Percentiles rank a stretch among this genome's conserved stretches.
Evolutionary conservation across 2,888 invertebrate species (phyloP).

Genomic region (Tetragonula carbonaria): DNA sequence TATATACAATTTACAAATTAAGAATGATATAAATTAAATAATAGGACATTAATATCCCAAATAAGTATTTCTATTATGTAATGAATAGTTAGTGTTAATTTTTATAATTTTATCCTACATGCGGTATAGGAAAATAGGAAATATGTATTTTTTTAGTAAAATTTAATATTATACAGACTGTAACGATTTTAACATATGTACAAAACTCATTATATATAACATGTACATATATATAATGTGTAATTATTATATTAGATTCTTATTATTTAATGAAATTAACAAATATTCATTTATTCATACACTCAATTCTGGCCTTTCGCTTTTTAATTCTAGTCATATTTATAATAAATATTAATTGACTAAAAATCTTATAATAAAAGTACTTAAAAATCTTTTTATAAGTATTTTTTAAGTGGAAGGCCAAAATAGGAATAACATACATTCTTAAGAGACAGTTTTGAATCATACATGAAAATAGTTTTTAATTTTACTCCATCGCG

Average conservation of each 20-base stretch:
- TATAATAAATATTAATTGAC: conserved; percentile 71
- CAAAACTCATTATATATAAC: conserved; percentile 80
- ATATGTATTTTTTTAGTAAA: conserved; percentile 64
- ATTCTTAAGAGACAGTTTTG: conserved; percentile 65
- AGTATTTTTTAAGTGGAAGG: conserved; percentile 68
- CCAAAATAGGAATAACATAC: conserved; percentile 68
- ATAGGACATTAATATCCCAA: conserved; percentile 29
- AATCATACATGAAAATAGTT: conserved; percentile 76
- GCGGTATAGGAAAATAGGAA: conserved; percentile 48
- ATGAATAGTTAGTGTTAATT: conserved; percentile 23
- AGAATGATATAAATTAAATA: conserved; percentile 42
- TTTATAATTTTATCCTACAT: conserved; percentile 31
- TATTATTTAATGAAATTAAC: conserved; percentile 69
- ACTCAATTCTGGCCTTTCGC: conserved; percentile 69
- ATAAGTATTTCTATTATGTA: conserved; percentile 21
- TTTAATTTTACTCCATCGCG: conserved; percentile 70
- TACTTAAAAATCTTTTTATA: conserved; percentile 61
- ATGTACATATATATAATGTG: conserved; percentile 76
- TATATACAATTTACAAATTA: conserved; percentile 35
- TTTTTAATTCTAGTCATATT: conserved; percentile 63
- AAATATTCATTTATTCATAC: conserved; percentile 69
- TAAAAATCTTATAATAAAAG: conserved; percentile 66
- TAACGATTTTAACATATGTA: conserved; percentile 80
- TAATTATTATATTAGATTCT: conserved; percentile 74
- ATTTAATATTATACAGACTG: conserved; percentile 78